Percentiles rank a stretch among this genome's conserved stretches.
phyloP scores from a whole-genome alignment of 92 coral and sea anemone species.

The Epizoanthus fatuus region DNA sequence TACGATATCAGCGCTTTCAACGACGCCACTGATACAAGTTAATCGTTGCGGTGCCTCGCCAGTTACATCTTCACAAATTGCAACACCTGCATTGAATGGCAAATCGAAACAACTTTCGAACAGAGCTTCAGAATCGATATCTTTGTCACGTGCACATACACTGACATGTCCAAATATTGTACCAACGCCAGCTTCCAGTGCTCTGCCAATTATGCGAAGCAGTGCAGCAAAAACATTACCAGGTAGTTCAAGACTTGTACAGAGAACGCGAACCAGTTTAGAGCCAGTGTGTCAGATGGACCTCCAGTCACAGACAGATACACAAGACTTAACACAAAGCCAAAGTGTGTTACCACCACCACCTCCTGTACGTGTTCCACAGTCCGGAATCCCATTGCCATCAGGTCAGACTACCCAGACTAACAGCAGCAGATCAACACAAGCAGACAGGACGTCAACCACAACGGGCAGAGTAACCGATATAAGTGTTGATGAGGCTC shows the following conservation, averaged over 20 bases:
- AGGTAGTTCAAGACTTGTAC: neutral
- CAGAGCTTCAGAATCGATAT: neutral
- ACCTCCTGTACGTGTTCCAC: neutral
- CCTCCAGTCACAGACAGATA: slow-evolving; percentile 30
- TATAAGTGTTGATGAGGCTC: neutral
- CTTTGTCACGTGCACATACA: neutral
- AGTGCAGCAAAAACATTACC: neutral
- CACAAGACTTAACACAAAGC: slow-evolving; percentile 17
- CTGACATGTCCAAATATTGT: neutral
- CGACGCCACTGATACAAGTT: neutral
- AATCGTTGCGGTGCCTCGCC: neutral
- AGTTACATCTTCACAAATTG: neutral
- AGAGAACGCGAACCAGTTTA: neutral
- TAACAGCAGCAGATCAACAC: neutral
- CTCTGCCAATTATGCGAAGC: neutral
- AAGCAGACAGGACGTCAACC: neutral
- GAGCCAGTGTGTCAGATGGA: neutral
- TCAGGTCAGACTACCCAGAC: neutral
- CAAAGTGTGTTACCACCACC: slow-evolving; percentile 17
- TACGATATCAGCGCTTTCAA: neutral
- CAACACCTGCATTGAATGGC: neutral
- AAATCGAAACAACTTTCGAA: neutral
- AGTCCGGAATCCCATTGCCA: neutral
- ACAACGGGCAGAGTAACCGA: neutral
- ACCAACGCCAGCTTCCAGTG: neutral